A percentile compares a stretch with the other conserved stretches of the same genome.
phyloP scores from a whole-genome alignment of 2,888 invertebrate genomes.

The Ochropacha duplaris region DNA sequence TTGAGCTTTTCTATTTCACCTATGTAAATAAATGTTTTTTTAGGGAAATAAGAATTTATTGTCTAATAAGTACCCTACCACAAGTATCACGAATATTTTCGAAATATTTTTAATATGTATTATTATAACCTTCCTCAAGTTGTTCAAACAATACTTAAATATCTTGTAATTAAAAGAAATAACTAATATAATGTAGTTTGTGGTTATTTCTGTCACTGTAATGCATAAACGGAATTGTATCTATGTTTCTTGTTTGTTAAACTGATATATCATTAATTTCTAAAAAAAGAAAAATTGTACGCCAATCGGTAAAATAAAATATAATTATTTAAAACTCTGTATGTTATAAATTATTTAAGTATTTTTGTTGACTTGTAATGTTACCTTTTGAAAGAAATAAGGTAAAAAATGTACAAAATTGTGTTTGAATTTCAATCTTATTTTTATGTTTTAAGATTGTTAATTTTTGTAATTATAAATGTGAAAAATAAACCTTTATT shows the following conservation, averaged over 20 bases:
- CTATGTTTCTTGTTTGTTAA: background rate
- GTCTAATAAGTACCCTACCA: no score
- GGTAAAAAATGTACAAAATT: background rate
- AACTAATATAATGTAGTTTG: background rate
- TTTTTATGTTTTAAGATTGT: conserved; percentile 1
- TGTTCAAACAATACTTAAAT: background rate
- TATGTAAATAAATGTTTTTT: conserved; percentile 8
- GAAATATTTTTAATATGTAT: no score
- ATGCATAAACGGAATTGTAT: conserved; percentile 2
- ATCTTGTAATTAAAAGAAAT: background rate
- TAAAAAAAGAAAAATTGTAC: no score
- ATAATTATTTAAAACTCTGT: no score
- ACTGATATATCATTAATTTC: no score
- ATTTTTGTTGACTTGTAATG: background rate
- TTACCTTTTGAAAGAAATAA: background rate
- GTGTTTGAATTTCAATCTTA: conserved; percentile 2
- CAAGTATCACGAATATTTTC: no score
- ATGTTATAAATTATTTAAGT: background rate
- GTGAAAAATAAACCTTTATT: no score
- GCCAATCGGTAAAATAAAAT: no score
- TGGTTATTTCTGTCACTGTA: background rate
- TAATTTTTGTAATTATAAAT: background rate
- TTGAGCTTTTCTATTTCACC: no score
- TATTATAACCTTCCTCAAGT: no score
- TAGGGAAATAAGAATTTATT: conserved; percentile 2